Evolutionary conservation across 2,113 vertebrate genomes (phyloP).

Genomic region (Ceyx cyanopectus): DNA sequence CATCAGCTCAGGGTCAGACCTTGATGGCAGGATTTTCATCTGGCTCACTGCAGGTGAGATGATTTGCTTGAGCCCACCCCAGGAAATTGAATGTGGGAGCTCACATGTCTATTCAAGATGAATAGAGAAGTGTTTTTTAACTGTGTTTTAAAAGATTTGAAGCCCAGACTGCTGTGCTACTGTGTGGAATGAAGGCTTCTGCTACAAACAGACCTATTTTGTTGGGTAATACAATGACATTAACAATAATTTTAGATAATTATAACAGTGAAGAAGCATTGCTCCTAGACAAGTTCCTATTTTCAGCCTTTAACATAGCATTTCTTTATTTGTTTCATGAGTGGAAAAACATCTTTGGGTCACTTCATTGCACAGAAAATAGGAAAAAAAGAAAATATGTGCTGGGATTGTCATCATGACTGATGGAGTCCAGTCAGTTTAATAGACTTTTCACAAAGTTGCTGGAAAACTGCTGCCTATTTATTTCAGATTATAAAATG

Average conservation of each 20-base stretch:
- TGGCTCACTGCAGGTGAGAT: neutral
- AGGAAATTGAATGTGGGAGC: neutral
- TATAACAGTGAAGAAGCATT: neutral
- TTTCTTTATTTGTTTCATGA: neutral
- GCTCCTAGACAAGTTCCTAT: neutral
- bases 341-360: conserved; percentile 9
- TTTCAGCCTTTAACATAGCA: neutral
- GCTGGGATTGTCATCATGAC: conserved; percentile 52
- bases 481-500: conserved; percentile 13
- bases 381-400: neutral
- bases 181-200: neutral
- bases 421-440: conserved; percentile 27
- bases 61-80: neutral
- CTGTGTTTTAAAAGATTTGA: neutral
- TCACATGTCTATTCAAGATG: neutral
- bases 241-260: neutral
- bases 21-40: neutral
- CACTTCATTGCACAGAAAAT: conserved; percentile 22
- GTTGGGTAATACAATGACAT: neutral
- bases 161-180: neutral
- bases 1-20: neutral
- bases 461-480: conserved; percentile 22
- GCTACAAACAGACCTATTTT: neutral
- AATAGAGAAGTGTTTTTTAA: neutral
- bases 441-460: conserved; percentile 52